Percentiles rank a stretch among this genome's conserved stretches.
Evolutionary conservation across 30 jellyfish, hydroid and myxozoan genomes (phyloP).

Genomic region (Chrysaora quinquecirrha): DNA sequence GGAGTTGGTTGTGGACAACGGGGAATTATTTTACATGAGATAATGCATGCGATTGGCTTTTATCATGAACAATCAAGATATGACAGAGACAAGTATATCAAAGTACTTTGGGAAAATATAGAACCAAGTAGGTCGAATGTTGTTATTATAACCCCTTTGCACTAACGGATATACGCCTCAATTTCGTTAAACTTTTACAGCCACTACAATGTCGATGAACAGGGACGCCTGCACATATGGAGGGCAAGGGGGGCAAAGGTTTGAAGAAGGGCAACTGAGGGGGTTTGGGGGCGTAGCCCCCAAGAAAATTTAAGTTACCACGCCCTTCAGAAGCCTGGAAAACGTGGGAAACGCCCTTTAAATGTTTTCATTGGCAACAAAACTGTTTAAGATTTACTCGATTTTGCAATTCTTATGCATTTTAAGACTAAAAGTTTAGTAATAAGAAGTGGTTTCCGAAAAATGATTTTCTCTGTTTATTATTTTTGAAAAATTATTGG

Average conservation of each 20-base stretch:
- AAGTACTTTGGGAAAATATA: conserved; percentile 51
- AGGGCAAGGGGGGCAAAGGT: no score
- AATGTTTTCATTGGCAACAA: no score
- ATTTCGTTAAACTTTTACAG: background rate
- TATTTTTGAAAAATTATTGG: no score
- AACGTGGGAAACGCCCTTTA: no score
- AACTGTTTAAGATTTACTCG: no score
- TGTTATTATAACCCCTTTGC: background rate
- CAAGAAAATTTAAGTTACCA: background rate
- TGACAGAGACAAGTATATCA: conserved; percentile 48
- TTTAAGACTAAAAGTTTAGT: background rate
- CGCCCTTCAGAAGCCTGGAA: no score
- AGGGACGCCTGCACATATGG: no score
- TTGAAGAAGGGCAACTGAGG: background rate
- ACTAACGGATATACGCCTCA: background rate
- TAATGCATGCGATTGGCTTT: conserved; percentile 59
- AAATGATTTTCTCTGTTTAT: no score
- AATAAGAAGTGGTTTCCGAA: no score
- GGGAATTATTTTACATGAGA: conserved; percentile 41
- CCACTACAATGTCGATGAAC: background rate
- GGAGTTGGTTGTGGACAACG: conserved; percentile 31
- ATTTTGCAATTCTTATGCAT: no score
- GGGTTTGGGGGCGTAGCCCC: background rate
- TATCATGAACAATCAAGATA: conserved; percentile 54
- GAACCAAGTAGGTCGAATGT: conserved; percentile 30